Conservation (phyloP, 1,140 invertebrate genomes). For the Rhopalosiphum padi region DNA sequence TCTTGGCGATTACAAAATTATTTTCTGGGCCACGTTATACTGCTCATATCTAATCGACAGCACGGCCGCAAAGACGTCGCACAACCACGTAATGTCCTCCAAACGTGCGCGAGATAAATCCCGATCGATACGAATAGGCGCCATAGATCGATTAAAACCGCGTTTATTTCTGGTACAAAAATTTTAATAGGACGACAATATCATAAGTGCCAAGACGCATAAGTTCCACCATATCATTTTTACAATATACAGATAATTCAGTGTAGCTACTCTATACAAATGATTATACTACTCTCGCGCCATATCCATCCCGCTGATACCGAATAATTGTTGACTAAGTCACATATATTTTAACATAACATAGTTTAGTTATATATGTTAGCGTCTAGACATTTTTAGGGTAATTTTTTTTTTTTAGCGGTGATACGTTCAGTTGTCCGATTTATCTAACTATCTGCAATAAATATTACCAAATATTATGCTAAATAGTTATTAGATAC, state of each 20-base stretch:
- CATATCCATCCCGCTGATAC: too few relatives aligned
- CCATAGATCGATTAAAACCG: neutral
- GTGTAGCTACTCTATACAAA: neutral
- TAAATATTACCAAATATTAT: neutral
- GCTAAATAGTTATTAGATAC: neutral
- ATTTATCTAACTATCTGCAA: too few relatives aligned
- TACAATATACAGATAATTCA: neutral
- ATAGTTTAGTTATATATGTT: too few relatives aligned
- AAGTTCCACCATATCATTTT: neutral
- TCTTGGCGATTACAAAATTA: neutral
- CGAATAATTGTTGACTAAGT: neutral
- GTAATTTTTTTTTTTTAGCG: too few relatives aligned
- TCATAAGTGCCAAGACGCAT: neutral
- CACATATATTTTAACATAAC: neutral
- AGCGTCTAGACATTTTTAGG: too few relatives aligned
- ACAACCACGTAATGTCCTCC: neutral
- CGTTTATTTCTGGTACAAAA: neutral
- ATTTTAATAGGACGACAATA: neutral
- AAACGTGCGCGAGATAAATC: neutral
- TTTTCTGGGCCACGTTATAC: neutral
- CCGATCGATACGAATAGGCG: neutral
- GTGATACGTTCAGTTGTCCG: too few relatives aligned
- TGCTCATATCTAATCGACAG: constrained; percentile 13
- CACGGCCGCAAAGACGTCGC: neutral
- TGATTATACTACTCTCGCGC: neutral